Conservation (phyloP, 2,113 vertebrate genomes). For the Phyllostomus hastatus region DNA sequence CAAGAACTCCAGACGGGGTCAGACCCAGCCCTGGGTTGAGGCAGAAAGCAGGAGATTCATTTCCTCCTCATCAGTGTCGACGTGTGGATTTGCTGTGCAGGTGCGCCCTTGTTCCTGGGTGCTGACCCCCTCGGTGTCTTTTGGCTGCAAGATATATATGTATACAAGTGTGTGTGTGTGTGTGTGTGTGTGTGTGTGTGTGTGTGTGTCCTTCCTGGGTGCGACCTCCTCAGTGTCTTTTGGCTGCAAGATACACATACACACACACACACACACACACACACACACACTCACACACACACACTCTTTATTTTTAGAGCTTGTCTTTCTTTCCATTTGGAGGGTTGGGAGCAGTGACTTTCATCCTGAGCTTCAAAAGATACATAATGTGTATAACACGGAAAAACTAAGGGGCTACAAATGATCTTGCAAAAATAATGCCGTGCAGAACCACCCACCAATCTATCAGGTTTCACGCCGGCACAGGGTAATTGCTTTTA, state of each 20-base stretch:
- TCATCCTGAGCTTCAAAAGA: not conserved
- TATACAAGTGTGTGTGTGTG: too few species aligned
- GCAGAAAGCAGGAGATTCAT: conserved; percentile 29
- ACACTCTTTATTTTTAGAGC: not conserved
- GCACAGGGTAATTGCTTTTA: not conserved
- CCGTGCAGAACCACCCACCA: not conserved
- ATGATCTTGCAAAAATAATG: not conserved
- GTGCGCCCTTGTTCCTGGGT: not conserved
- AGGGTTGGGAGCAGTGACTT: not conserved
- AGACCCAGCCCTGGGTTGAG: conserved; percentile 46
- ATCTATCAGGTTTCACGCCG: not conserved
- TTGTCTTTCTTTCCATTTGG: not conserved
- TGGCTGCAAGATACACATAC: not conserved
- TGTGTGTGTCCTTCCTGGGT: not conserved
- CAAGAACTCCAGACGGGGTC: conserved; percentile 70
- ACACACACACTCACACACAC: too few species aligned
- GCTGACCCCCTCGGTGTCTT: not conserved
- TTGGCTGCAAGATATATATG: not conserved
- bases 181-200: too few species aligned
- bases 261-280: too few species aligned
- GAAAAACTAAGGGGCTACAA: not conserved
- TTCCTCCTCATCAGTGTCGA: not conserved
- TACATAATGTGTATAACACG: not conserved
- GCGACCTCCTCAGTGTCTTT: not conserved
- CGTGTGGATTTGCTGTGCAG: not conserved